A percentile compares a stretch with the other conserved stretches of the same genome.
phyloP scores from a whole-genome alignment of 2,888 invertebrate genomes.

The Yponomeuta malinellus region DNA sequence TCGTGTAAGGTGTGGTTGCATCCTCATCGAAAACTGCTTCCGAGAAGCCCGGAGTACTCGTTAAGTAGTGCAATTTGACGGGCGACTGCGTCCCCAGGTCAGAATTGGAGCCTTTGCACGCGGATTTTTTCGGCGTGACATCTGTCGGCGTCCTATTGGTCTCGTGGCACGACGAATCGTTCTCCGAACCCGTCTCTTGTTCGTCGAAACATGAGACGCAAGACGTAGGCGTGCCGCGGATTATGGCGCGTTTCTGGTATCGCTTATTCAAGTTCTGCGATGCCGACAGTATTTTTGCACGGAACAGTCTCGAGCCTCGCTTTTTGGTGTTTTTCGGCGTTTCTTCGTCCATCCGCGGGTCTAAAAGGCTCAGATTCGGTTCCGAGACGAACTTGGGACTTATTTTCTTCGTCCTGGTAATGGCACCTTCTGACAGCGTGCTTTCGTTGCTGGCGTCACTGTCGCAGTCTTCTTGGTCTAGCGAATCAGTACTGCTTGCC shows the following conservation, averaged over 20 bases:
- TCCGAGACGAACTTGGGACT: constrained; percentile 71
- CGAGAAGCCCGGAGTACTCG: constrained; percentile 61
- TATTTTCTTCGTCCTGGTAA: constrained; percentile 45
- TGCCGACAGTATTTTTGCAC: constrained; percentile 52
- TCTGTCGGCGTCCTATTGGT: constrained; percentile 24
- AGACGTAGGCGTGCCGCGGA: constrained; percentile 52
- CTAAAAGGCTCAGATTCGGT: constrained; percentile 61
- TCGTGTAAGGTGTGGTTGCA: constrained; percentile 56
- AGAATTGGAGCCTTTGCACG: constrained; percentile 9
- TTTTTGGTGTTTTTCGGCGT: constrained; percentile 65
- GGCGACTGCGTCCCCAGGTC: constrained; percentile 31
- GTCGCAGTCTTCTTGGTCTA: constrained; percentile 52
- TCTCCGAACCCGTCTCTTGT: constrained; percentile 49
- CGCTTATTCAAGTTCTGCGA: constrained; percentile 56
- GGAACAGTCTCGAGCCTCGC: constrained; percentile 50
- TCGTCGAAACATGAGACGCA: constrained; percentile 67
- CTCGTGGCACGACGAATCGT: constrained; percentile 34
- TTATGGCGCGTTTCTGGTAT: constrained; percentile 52
- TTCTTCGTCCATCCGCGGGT: constrained; percentile 39
- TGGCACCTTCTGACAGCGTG: constrained; percentile 61
- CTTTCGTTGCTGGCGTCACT: constrained; percentile 65
- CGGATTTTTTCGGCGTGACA: constrained; percentile 44
- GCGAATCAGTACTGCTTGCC: constrained; percentile 55
- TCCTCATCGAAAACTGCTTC: constrained; percentile 48
- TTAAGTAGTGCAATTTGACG: constrained; percentile 49